Percentiles rank a stretch among this genome's conserved stretches.
phyloP scores from a whole-genome alignment of 2,797 vertebrate genomes.

The Macrochelys suwanniensis region DNA sequence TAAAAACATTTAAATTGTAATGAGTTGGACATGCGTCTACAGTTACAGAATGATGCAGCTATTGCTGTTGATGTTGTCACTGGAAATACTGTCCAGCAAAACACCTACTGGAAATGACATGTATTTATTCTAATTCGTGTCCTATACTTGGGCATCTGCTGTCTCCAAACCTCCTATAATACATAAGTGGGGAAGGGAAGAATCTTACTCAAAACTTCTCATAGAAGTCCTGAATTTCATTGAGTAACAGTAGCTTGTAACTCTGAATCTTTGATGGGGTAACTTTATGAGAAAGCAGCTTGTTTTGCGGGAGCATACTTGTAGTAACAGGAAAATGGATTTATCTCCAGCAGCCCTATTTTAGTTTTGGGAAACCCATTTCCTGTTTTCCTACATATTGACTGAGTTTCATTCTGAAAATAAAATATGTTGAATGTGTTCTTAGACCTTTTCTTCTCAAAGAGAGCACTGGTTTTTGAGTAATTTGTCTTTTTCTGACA shows the following conservation, averaged over 20 bases:
- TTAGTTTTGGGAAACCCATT: neutral
- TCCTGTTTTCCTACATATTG: neutral
- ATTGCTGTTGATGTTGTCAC: too few species aligned
- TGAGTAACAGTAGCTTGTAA: neutral
- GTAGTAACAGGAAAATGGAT: neutral
- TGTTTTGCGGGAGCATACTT: neutral
- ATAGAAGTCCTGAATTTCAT: neutral
- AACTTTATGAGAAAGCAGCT: neutral
- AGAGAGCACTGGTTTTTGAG: neutral
- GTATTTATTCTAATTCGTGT: neutral
- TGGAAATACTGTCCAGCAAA: too few species aligned
- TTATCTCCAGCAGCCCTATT: neutral
- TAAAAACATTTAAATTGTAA: neutral
- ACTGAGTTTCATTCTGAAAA: neutral
- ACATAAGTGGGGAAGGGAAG: neutral
- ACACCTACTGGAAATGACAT: too few species aligned
- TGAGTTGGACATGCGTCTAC: too few species aligned
- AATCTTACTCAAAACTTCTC: neutral
- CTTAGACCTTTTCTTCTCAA: neutral
- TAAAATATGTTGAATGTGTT: neutral
- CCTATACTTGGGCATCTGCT: neutral
- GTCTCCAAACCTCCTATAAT: neutral
- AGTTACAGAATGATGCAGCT: too few species aligned
- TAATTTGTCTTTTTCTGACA: neutral
- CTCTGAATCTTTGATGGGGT: neutral